phyloP scores from a whole-genome alignment of 2,113 vertebrate species.

The Promerops cafer region DNA sequence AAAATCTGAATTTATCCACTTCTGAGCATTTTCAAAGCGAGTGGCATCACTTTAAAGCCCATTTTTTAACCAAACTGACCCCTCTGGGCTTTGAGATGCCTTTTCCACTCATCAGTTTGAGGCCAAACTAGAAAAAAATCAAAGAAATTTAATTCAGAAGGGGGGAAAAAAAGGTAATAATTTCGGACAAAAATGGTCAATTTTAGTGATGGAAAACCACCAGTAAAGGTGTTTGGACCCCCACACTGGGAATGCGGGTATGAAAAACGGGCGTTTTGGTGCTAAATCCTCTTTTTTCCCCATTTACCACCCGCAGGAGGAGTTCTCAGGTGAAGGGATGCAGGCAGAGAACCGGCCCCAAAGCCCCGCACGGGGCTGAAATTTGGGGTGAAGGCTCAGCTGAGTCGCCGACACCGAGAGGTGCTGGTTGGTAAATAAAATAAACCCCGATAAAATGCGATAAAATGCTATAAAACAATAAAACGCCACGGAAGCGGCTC shows the following conservation, averaged over 20 bases:
- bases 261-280: not conserved
- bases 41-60: not conserved
- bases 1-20: not conserved
- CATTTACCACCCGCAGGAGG: not conserved
- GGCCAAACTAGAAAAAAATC: not conserved
- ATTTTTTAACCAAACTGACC: not conserved
- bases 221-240: not conserved
- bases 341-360: no score
- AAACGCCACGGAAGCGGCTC: not conserved
- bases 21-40: fast-evolving
- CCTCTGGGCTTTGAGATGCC: not conserved
- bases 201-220: not conserved
- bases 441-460: fast-evolving
- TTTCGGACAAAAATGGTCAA: not conserved
- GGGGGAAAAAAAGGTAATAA: fast-evolving
- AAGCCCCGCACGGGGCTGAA: not conserved
- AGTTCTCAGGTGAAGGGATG: not conserved
- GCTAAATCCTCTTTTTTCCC: not conserved
- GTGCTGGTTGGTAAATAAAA: not conserved
- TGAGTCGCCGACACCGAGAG: fast-evolving
- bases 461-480: not conserved
- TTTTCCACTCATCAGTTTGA: fast-evolving
- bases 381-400: not conserved
- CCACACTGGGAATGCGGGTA: not conserved
- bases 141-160: not conserved